Percentiles rank a stretch among this genome's conserved stretches.
Conservation (phyloP, 2,888 invertebrate species). For the Pachliopta kotzebuea region DNA sequence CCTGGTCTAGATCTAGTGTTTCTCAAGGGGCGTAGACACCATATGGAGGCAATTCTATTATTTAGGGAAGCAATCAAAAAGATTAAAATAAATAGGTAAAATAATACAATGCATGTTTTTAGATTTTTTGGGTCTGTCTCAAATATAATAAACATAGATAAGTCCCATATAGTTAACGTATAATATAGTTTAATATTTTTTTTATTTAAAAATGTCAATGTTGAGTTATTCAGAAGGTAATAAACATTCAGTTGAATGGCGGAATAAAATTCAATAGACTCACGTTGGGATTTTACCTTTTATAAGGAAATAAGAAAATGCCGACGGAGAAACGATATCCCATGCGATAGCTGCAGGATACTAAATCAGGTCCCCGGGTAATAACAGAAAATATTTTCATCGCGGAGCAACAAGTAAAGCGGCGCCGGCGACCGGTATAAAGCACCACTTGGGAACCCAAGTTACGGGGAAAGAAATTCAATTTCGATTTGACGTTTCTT, state of each 20-base stretch:
- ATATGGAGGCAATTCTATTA: no score
- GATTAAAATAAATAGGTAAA: no score
- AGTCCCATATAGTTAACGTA: not conserved
- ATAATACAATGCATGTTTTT: no score
- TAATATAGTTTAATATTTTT: not conserved
- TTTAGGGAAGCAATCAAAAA: no score
- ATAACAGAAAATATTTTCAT: constrained; percentile 25
- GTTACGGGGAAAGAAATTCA: constrained; percentile 1
- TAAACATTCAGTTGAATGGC: not conserved
- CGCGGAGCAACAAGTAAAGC: constrained; percentile 20
- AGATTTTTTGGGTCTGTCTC: no score
- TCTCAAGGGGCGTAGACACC: no score
- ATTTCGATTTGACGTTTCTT: not conserved
- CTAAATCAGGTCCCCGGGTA: constrained; percentile 12
- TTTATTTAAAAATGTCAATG: not conserved
- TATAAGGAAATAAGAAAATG: constrained; percentile 13
- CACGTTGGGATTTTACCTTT: not conserved
- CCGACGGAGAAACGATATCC: constrained; percentile 13
- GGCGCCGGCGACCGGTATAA: constrained; percentile 11
- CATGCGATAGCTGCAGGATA: constrained; percentile 7
- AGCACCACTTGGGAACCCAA: not conserved
- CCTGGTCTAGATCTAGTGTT: no score
- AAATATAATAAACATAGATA: not conserved
- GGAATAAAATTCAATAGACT: not conserved
- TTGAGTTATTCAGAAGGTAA: not conserved